Conservation (phyloP, 2,113 vertebrate genomes). For the Butastur rufipennis region DNA sequence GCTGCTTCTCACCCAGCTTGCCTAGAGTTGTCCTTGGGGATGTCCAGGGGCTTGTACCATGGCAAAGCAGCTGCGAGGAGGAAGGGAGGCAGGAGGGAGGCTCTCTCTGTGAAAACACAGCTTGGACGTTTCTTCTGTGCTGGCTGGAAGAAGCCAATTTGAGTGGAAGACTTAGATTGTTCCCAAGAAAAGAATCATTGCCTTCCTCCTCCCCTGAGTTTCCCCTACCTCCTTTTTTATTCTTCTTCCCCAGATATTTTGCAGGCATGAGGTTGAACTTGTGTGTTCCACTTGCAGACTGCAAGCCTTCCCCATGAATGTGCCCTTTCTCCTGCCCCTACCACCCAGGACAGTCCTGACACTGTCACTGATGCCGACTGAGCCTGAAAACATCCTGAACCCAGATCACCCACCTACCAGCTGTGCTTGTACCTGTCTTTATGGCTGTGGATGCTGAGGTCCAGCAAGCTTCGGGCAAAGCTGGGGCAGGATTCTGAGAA, state of each 20-base stretch:
- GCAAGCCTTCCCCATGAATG: not conserved
- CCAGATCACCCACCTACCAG: not conserved
- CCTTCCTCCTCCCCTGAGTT: not conserved
- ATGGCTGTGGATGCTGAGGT: not conserved
- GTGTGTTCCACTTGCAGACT: not conserved
- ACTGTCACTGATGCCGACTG: fast-evolving
- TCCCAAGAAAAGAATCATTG: not conserved
- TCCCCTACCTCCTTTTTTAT: not conserved
- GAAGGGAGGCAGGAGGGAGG: not conserved
- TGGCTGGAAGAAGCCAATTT: not conserved
- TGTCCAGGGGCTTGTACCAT: fast-evolving
- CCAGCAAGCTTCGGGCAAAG: not conserved
- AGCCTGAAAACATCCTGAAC: not conserved
- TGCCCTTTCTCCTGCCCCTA: not conserved
- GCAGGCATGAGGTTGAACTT: not conserved
- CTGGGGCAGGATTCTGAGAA: not conserved
- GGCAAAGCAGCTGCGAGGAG: not conserved
- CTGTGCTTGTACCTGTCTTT: not conserved
- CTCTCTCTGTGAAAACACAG: not conserved
- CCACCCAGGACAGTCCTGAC: not conserved
- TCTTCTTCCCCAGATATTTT: not conserved
- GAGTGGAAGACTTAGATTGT: not conserved
- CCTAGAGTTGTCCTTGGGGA: not conserved
- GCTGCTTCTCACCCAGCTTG: not conserved
- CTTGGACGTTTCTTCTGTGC: not conserved